These are phyloP conservation scores for Spatulosminthurus flaviceps DNA, from an alignment of 2,888 invertebrate genomes.

Conservation along the genomic window DNA sequence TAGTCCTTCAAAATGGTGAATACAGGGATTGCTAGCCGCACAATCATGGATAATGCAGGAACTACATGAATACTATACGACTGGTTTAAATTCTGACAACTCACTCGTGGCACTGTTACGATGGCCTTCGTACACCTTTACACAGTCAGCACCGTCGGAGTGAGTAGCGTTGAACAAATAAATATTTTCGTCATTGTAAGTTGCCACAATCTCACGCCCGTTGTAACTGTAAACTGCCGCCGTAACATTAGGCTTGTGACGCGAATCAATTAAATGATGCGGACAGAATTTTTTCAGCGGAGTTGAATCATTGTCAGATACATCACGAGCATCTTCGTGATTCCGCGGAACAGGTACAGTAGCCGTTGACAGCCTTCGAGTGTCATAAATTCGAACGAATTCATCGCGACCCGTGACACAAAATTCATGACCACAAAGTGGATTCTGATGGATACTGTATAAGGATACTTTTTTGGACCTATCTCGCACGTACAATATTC, in stretches of 20 bases:
- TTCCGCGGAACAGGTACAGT: constrained; percentile 46
- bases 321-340: constrained; percentile 44
- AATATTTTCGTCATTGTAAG: constrained; percentile 88
- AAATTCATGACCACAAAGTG: constrained; percentile 79
- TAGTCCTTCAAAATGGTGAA: too few relatives aligned
- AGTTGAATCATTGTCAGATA: constrained; percentile 54
- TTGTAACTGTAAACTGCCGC: constrained; percentile 91
- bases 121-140: constrained; percentile 74
- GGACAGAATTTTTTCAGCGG: constrained; percentile 75
- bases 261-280: constrained; percentile 67
- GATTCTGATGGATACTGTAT: constrained; percentile 88
- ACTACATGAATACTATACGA: too few relatives aligned
- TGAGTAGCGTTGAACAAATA: constrained; percentile 81
- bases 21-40: too few relatives aligned
- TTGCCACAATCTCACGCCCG: constrained; percentile 90
- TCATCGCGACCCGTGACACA: constrained; percentile 85
- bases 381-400: constrained; percentile 80
- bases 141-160: constrained; percentile 70
- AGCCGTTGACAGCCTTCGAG: constrained; percentile 61
- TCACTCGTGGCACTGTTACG: constrained; percentile 70
- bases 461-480: constrained; percentile 76
- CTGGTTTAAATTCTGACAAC: too few relatives aligned
- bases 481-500: constrained; percentile 67
- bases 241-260: constrained; percentile 76
- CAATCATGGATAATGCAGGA: too few relatives aligned